Evolutionary conservation across 2,888 invertebrate genomes (phyloP), one percentile per base, ranked within the genome.

Genomic region (Scaptomyza tumidula): DNA sequence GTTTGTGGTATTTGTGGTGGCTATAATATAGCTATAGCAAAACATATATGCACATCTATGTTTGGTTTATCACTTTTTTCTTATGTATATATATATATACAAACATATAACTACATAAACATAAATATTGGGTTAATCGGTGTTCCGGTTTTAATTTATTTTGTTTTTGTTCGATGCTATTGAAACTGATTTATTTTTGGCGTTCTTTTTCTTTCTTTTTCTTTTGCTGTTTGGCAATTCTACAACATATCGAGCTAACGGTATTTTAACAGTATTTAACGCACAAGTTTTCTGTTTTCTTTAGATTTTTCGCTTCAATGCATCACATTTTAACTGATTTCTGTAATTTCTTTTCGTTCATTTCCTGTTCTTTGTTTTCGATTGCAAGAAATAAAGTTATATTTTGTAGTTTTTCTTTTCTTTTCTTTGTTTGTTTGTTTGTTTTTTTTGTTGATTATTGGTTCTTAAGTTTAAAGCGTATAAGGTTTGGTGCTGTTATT

Each of bases 21-120:
- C 58, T 72, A 70, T 72, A 69, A 69, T 72, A 70, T 45, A 35
- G 48, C 52, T 70, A 70, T 49, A 70, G 70, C 70, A 64, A 49
- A 49, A 54, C 70, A 70, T 70, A 62, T 58, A 65, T 61, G 39
- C 39, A 59, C 39, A 60, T 67, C 66, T 41, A 65, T 41, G 46
- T 65, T 41, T 16, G 39, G 7, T 14, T 31, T 35, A 31, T 33
- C 11, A 10, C 19, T 50, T 9, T 27, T 31, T 31, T 19, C 5
- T 43, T 49, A 33, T 35, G 19, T 33, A 49, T 35, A 13, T 13
- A 13, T 10, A 49, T 39, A 50, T 35, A 19, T 33, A 35, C 13
- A 3, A 9, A 13, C 7, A 19, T 33, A 5, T 49, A 13, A 35
- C 2, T 24, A 11, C n/a, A 37, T 37, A n/a, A 1, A 37, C n/a